Conservation (phyloP, 1,140 invertebrate species). For the Cryptotermes secundus region DNA sequence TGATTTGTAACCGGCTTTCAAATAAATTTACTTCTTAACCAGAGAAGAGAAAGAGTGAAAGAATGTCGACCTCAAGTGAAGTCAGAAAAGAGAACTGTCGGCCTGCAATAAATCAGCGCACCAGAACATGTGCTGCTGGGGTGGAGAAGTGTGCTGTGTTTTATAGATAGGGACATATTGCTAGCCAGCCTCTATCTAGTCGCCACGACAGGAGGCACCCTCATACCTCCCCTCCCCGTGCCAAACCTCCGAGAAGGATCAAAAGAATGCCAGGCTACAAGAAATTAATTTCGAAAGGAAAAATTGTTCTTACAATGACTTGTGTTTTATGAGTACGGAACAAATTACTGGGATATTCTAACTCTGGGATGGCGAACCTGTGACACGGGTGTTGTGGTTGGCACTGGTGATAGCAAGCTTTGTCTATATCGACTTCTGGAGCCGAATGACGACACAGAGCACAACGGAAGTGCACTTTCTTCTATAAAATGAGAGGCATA, state of each 20-base stretch:
- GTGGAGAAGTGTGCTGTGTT: conserved; percentile 7
- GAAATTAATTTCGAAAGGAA: neutral
- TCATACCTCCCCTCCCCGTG: neutral
- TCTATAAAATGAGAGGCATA: too few species aligned
- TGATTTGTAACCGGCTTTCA: neutral
- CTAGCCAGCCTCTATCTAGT: neutral
- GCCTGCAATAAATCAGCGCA: neutral
- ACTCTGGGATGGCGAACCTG: too few species aligned
- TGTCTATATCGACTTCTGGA: too few species aligned
- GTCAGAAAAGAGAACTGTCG: neutral
- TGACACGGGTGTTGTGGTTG: too few species aligned
- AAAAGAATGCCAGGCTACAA: neutral
- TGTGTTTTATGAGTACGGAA: neutral
- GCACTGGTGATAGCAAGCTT: too few species aligned
- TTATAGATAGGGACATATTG: neutral
- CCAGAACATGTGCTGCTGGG: neutral
- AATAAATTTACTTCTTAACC: conserved; percentile 1
- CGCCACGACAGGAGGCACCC: neutral
- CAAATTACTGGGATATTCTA: neutral
- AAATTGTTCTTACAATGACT: neutral
- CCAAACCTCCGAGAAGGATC: neutral
- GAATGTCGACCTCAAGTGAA: neutral
- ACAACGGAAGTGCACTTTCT: too few species aligned
- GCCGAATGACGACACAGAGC: too few species aligned
- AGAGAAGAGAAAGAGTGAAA: neutral